A percentile compares a stretch with the other conserved stretches of the same genome.
phyloP scores from a whole-genome alignment of 2,797 vertebrate species.

The Schizothorax lantsangensis region DNA sequence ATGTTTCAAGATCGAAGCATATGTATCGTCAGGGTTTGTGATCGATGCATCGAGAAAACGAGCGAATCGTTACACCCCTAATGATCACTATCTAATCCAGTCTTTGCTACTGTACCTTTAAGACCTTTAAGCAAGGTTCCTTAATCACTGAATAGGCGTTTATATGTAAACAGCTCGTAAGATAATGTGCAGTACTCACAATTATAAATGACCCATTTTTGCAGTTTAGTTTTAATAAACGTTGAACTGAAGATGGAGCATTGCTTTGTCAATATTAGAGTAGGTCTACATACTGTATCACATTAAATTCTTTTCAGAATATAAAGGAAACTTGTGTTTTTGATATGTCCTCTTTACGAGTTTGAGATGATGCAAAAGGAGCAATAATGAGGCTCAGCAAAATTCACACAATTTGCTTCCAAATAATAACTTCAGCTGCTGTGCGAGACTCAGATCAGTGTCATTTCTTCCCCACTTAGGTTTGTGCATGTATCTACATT shows the following conservation, averaged over 20 bases:
- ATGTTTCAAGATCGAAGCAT: no score
- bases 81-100: not conserved
- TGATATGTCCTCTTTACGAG: conserved; percentile 30
- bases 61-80: no score
- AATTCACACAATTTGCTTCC: conserved; percentile 41
- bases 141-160: not conserved
- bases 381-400: conserved; percentile 47
- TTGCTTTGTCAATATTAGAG: not conserved
- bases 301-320: not conserved
- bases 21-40: no score
- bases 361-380: conserved; percentile 47
- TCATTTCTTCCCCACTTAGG: conserved; percentile 23
- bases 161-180: not conserved
- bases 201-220: not conserved
- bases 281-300: not conserved
- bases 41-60: no score
- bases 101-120: not conserved
- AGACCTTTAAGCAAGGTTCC: not conserved
- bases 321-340: conserved; percentile 28
- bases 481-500: conserved; percentile 28
- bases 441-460: conserved; percentile 1
- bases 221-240: not conserved
- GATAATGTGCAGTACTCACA: not conserved
- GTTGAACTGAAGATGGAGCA: not conserved
- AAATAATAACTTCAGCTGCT: conserved; percentile 42